Conservation (phyloP, 2,113 vertebrate genomes). For the Aramus guarauna region DNA sequence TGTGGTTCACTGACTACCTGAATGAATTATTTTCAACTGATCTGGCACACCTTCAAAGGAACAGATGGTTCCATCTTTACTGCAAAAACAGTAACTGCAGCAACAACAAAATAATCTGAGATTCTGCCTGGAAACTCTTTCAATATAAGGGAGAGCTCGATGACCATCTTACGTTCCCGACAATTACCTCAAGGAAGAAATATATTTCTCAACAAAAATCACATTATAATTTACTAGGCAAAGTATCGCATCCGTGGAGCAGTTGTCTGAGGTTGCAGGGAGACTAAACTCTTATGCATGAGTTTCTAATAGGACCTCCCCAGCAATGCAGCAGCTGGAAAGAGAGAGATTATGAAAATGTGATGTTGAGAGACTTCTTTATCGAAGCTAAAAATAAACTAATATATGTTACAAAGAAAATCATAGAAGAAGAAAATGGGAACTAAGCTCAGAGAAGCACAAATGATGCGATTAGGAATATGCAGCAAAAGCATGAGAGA, state of each 20-base stretch:
- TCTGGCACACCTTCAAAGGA: constrained; percentile 43
- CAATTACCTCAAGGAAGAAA: not conserved
- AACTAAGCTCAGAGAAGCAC: not conserved
- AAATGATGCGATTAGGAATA: not conserved
- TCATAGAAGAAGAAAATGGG: not conserved
- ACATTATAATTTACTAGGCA: not conserved
- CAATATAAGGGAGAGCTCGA: not conserved
- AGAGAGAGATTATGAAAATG: constrained; percentile 1
- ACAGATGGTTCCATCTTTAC: not conserved
- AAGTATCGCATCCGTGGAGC: not conserved
- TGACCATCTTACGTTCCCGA: not conserved
- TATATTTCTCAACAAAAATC: constrained; percentile 1
- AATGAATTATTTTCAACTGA: constrained; percentile 19
- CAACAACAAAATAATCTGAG: not conserved
- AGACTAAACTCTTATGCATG: not conserved
- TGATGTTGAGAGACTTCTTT: not conserved
- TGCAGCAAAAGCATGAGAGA: not conserved
- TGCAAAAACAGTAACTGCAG: constrained; percentile 35
- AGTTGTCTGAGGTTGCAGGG: not conserved
- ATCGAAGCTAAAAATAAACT: not conserved
- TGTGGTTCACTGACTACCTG: constrained; percentile 11
- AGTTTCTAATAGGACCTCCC: not conserved
- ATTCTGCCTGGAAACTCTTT: not conserved
- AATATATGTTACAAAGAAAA: not conserved
- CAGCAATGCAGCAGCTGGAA: constrained; percentile 1